Evolutionary conservation across 2,797 vertebrate genomes (phyloP), one percentile per base, ranked within the genome.

Genomic region (Lacerta viridis): DNA sequence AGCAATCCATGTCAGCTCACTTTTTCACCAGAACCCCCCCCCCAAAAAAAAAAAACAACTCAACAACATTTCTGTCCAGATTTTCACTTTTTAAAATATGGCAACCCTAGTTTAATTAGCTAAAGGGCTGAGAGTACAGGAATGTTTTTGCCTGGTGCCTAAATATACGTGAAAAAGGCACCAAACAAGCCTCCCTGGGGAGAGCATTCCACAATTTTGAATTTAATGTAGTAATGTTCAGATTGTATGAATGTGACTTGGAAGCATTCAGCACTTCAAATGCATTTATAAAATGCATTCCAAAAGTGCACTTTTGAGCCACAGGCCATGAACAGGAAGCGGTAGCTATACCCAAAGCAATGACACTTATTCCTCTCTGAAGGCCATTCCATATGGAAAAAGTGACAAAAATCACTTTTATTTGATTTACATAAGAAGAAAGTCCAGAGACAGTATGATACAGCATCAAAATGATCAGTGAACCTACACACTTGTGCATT

Each of bases 261-360:
- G 25, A 87, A 61, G 23, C 13, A 41, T n/a, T 59, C 72, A 87
- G 46, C 59, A 87, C n/a, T 59, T 78, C 41, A 20, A 87, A 41
- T 7, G 59, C 18, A 80, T 17, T 55, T 17, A 50, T 69, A n/a
- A 85, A 71, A 39, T 20, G 25, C 25, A 80, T 43, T 72, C 18
- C 25, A 87, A 50, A 13, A 50, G 39, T 29, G 41, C 36, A 76
- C 25, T 7, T 76, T 75, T 43, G 23, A 79, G 10, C 29, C 36
- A 64, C 18, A 29, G 66, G 46, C 46, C 61, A 78, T 17, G 27
- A 41, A 5, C 27, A 78, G 29, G 59, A 33, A 78, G 29, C 39
- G 15, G 27, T 17, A 0, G 46, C 2, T 23, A 27, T 43, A 27
- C 66, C 6, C 27, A 25, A 85, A 76, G 27, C 8, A 41, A 76